Evolutionary conservation across 1,140 invertebrate genomes (phyloP).

Genomic region (Aleiodes sp.): DNA sequence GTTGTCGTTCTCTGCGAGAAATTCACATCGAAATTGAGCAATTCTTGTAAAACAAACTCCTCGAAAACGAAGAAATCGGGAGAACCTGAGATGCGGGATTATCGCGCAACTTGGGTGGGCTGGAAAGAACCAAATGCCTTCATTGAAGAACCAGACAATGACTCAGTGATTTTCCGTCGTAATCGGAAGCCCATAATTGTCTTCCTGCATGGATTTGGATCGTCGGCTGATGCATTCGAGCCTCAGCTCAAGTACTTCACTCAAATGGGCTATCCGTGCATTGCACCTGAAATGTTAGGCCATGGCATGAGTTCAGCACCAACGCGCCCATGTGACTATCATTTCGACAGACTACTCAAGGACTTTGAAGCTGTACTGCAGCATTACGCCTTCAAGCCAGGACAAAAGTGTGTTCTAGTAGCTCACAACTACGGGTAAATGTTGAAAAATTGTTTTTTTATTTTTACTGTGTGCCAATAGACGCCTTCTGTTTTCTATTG

Average conservation of each 20-base stretch:
- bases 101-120: slow-evolving; percentile 1
- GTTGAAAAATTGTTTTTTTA: not conserved
- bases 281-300: slow-evolving; percentile 77
- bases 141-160: slow-evolving; percentile 37
- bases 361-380: slow-evolving; percentile 74
- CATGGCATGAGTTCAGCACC: slow-evolving; percentile 78
- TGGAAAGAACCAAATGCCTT: slow-evolving; percentile 23
- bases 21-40: slow-evolving; percentile 26
- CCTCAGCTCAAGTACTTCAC: slow-evolving; percentile 73
- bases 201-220: slow-evolving; percentile 79
- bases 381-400: slow-evolving; percentile 65
- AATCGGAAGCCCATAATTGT: slow-evolving; percentile 70
- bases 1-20: slow-evolving; percentile 44
- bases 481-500: slow-evolving; percentile 22
- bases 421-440: slow-evolving; percentile 64
- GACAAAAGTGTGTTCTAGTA: slow-evolving; percentile 60
- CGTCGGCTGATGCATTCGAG: slow-evolving; percentile 75
- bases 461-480: slow-evolving; percentile 19
- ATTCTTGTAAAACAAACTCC: not conserved
- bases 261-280: slow-evolving; percentile 72
- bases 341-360: slow-evolving; percentile 72
- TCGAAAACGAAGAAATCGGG: slow-evolving; percentile 3
- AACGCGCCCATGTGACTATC: slow-evolving; percentile 69
- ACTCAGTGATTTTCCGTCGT: slow-evolving; percentile 45
- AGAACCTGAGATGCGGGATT: slow-evolving; percentile 26